A percentile compares a stretch with the other conserved stretches of the same genome.
Evolutionary conservation across 2,888 invertebrate genomes (phyloP).

Genomic region (Eristalinus sepulchralis): DNA sequence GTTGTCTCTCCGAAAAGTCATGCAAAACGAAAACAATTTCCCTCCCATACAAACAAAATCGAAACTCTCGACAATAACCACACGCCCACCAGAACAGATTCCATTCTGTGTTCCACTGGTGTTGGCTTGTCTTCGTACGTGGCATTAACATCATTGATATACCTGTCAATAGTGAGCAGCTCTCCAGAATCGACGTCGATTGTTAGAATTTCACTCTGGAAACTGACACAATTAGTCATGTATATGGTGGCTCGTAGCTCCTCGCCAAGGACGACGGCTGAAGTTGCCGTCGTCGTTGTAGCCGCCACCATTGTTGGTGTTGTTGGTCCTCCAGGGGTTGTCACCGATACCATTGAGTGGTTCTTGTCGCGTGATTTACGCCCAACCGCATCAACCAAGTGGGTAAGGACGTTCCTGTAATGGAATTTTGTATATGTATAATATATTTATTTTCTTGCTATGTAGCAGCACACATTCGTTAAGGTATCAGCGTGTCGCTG

Average conservation of each 20-base stretch:
- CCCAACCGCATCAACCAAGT: conserved; percentile 49
- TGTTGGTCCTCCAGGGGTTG: conserved; percentile 6
- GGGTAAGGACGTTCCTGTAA: conserved; percentile 52
- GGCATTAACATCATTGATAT: not conserved
- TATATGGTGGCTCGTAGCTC: conserved; percentile 52
- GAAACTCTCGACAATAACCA: not conserved
- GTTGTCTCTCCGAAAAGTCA: not conserved
- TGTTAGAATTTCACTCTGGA: conserved; percentile 65
- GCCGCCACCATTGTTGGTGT: conserved; percentile 35
- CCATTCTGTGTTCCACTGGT: conserved; percentile 25
- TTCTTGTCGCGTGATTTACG: conserved; percentile 55
- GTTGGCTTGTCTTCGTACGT: not conserved
- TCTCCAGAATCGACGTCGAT: conserved; percentile 64
- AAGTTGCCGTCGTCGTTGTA: conserved; percentile 33
- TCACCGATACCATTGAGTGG: conserved; percentile 20
- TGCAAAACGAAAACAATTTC: not conserved
- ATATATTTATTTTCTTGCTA: not conserved
- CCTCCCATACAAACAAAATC: not conserved
- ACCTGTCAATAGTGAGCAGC: conserved; percentile 60
- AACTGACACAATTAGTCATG: conserved; percentile 61
- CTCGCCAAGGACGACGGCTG: conserved; percentile 47
- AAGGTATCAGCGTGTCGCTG: conserved; percentile 1
- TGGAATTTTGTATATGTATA: conserved; percentile 16
- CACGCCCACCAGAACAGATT: conserved; percentile 18
- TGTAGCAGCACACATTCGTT: not conserved